Percentiles rank a stretch among this genome's conserved stretches.
Evolutionary conservation across 1,140 invertebrate species (phyloP).

Genomic region (Spodoptera frugiperda): DNA sequence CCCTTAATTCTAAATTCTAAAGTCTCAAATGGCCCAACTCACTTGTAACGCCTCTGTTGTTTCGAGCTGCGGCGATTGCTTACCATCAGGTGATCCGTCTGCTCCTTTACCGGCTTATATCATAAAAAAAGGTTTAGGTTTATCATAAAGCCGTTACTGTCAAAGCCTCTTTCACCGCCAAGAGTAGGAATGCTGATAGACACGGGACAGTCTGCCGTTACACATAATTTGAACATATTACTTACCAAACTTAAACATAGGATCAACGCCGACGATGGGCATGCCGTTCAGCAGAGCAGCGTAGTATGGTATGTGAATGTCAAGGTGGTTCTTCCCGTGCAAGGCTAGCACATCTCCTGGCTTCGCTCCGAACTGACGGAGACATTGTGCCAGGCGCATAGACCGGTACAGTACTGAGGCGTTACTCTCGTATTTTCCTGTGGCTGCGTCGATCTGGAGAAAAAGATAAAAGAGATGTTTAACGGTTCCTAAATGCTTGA

Average conservation of each 20-base stretch:
- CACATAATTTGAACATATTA: background rate
- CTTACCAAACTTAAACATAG: slow-evolving; percentile 70
- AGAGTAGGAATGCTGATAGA: too few relatives aligned
- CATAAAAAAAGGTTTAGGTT: too few relatives aligned
- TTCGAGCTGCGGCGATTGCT: too few relatives aligned
- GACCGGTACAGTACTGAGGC: slow-evolving; percentile 73
- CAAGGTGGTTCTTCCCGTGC: slow-evolving; percentile 81
- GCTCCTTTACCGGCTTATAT: too few relatives aligned
- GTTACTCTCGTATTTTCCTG: slow-evolving; percentile 78
- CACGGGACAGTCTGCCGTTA: too few relatives aligned
- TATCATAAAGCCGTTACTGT: too few relatives aligned
- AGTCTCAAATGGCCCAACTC: too few relatives aligned
- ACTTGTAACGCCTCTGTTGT: too few relatives aligned
- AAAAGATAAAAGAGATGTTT: background rate
- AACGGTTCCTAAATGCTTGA: too few relatives aligned
- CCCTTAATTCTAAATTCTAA: too few relatives aligned
- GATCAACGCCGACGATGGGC: slow-evolving; percentile 70
- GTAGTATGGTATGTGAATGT: slow-evolving; percentile 81
- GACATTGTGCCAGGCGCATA: slow-evolving; percentile 76
- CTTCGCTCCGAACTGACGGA: slow-evolving; percentile 75
- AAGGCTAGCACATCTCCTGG: slow-evolving; percentile 79
- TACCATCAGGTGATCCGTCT: too few relatives aligned
- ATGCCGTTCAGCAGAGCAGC: slow-evolving; percentile 80
- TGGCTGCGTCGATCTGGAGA: slow-evolving; percentile 82
- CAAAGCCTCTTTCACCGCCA: too few relatives aligned